Base-by-base conservation (phyloP, 2,113 vertebrate species). In the Megaceryle maxima region DNA sequence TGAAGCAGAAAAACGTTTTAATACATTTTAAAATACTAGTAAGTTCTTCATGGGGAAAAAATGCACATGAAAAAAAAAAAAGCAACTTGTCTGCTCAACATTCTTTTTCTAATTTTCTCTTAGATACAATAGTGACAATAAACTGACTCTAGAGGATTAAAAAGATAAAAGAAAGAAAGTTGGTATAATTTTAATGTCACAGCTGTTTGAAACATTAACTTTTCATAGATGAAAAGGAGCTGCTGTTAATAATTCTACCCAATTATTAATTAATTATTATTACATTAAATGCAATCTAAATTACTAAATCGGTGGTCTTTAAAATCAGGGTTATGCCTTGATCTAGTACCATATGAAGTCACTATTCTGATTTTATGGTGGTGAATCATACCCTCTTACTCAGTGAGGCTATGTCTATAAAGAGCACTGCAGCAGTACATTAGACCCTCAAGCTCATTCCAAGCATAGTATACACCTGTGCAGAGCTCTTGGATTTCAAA, bases 321-420 rank as follows among this genome's bases (percentile, higher is more conserved):
- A 90, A 83, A 88, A 79, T 43, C 16, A 48, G 26, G 22, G 51
- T 60, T 88, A 41, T 55, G 66, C 15, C 66, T 90, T 74, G 20
- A 59, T 88, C 46, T 51, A 19, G 29, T 9, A 75, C 24, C 20
- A 22, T 51, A 39, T 33, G 72, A 72, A 74, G 39, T 67, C 86
- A 78, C 2, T 0, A 5, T 6, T 4, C 56, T 86, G 35, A 67
- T 90, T 70, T 80, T 46, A 20, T 0, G 0, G 68, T 3, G 2
- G 15, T 50, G 63, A 88, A 17, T 14, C 64, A 51, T 63, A 20
- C 37, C 4, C 13, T 56, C 68, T 35, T 74, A 41, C 12, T 91
- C 78, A 82, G 16, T 10, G 53, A 48, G 57, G 25, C 24, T 57
- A 5, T 35, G 39, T 35, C 78, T 63, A 37, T 44, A 16, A 74